Evolutionary conservation across 2,113 vertebrate species (phyloP), one percentile per base, ranked within the genome.

Genomic region (Falcunculus frontatus): DNA sequence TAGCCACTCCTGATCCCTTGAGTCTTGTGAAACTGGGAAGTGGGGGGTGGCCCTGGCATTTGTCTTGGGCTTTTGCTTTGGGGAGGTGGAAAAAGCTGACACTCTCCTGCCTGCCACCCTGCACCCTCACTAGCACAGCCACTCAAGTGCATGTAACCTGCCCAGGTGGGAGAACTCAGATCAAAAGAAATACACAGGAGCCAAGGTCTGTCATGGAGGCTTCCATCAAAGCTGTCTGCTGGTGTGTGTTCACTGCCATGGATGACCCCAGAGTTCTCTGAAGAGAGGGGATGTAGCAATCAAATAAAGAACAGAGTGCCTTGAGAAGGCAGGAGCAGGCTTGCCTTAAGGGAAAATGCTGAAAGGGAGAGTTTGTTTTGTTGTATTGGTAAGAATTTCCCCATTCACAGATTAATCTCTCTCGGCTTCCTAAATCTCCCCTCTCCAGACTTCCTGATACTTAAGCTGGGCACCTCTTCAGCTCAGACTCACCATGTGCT

Each of bases 401-500:
- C 18, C 26, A 42, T n/a, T 90, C 50, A 42, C 0, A 70, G 13
- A 29, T 16, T 19, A 16, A 50, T 32, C 37, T 52, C 8, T 65
- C 42, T 46, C 23, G 15, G 19, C 13, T 21, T 85, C 23, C 53
- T 62, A 33, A 35, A 33, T 22, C 25, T 60, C 55, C 65, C 49
- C 6, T 77, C 55, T 69, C 47, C 68, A 78, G 44, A 42, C 41
- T 67, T 63, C 13, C 60, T 85, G 59, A 53, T 5, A 9, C 16
- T 69, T 56, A 20, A 62, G 10, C 2, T 5, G 2, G 68, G 13
- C 33, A 62, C 11, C 47, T 75, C 39, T 81, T 79, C 23, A 84
- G 14, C n/a, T 73, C 50, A 39, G 30, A 87, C 91, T 98, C 92
- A 99, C 99, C 98, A 99, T 98, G 90, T 99, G 99, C 19, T 98